phyloP scores from a whole-genome alignment of 2,113 vertebrate species.

The Fulmarus glacialis region DNA sequence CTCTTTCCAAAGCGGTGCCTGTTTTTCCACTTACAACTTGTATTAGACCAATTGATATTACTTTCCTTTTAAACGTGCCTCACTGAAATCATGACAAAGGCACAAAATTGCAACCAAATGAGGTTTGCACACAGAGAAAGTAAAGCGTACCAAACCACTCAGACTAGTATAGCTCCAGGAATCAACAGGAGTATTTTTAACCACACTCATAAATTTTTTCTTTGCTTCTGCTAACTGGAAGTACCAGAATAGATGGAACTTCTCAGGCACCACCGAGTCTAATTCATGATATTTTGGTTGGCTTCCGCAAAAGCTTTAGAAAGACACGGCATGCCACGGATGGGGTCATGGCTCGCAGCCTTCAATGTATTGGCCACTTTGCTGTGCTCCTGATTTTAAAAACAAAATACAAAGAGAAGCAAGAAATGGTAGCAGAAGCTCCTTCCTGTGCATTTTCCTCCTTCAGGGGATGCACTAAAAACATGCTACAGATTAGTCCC shows the following conservation, averaged over 20 bases:
- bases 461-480: not conserved
- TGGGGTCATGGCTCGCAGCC: not conserved
- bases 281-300: not conserved
- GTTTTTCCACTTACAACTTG: not conserved
- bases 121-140: not conserved
- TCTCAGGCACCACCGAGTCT: not conserved
- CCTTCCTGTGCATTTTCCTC: not conserved
- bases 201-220: not conserved
- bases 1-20: not conserved
- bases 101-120: not conserved
- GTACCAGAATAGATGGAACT: not conserved
- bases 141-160: not conserved
- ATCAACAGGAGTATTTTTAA: conserved; percentile 24
- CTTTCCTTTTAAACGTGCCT: not conserved
- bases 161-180: not conserved
- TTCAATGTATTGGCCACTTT: rapidly evolving
- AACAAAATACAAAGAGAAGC: not conserved
- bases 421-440: not conserved
- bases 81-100: not conserved
- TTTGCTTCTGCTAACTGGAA: not conserved
- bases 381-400: not conserved
- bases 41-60: not conserved
- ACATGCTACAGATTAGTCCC: not conserved
- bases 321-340: not conserved
- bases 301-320: not conserved